Base-by-base conservation (phyloP, 2,797 vertebrate genomes). In the Acridotheres tristis region DNA sequence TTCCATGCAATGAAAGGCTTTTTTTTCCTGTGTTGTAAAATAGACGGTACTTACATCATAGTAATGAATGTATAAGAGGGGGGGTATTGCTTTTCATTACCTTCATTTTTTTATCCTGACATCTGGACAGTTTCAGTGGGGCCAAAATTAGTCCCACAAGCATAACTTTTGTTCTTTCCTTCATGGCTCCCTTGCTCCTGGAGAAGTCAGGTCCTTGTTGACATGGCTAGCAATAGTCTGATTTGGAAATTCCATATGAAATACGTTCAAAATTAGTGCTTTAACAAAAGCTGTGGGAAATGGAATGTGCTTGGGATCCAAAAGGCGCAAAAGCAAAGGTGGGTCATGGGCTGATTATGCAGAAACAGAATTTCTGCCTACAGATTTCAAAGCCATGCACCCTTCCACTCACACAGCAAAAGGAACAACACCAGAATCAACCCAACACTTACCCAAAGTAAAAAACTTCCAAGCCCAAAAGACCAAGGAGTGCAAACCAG, bases 1-100 rank as follows among this genome's bases (percentile, higher is more conserved):
- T 96, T 92, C 76, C 71, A 45, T 76, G 89, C 63, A 91, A 45
- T 67, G 80, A 89, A 95, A 88, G 80, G 30, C 48, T 21, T 92
- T 82, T 85, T 57, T 57, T 85, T 19, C 59, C 27, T 17, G 10
- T 55, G 54, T 23, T 81, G 42, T 88, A 83, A 84, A 94, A 77
- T 43, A 57, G 67, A 83, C 0, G 0, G 77, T 87, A 71, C 77
- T 94, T 91, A 77, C 48, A 90, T 74, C 61, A 78, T 67, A 78
- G 66, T 84, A 51, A 92, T 53, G 69, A 91, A 81, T 53, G n/a
- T 75, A 29, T 81, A 63, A 57, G 38, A 72, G 30, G 6, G 9
- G 9, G 34, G 58, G 7, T 67, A 66, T 59, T 63, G 53, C 13
- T 85, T 96, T 93, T 88, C 66, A 73, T 45, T 89, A 26, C 45